Evolutionary conservation across 2,113 vertebrate genomes (phyloP).

Genomic region (Phaethornis superciliosus): DNA sequence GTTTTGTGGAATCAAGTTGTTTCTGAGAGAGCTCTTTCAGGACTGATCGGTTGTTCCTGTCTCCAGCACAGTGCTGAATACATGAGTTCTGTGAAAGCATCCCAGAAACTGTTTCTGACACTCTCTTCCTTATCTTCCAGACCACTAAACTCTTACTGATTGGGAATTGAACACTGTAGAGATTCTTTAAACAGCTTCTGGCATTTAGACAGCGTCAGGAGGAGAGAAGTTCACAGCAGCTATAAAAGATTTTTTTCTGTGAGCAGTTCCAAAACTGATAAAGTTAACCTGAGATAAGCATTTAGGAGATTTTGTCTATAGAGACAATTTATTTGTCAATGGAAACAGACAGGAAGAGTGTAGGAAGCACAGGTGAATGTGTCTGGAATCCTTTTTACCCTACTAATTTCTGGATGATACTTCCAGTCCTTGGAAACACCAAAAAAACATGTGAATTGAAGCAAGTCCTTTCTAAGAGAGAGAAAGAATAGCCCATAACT

Average conservation of each 20-base stretch:
- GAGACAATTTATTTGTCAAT: background rate
- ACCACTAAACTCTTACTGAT: constrained; percentile 43
- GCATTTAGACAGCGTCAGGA: background rate
- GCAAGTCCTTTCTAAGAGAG: background rate
- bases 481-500: background rate
- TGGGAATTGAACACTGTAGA: constrained; percentile 1
- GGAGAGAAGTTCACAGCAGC: background rate
- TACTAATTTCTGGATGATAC: background rate
- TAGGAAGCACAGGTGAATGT: background rate
- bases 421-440: background rate
- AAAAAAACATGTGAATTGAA: background rate
- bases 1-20: constrained; percentile 7
- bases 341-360: background rate
- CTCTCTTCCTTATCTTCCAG: constrained; percentile 56
- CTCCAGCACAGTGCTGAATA: background rate
- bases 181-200: constrained; percentile 33
- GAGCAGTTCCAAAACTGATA: background rate
- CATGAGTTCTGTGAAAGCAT: background rate
- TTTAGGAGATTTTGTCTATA: background rate
- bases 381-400: background rate
- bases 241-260: background rate
- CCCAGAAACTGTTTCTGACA: constrained; percentile 29
- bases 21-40: background rate
- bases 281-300: background rate
- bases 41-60: background rate